phyloP scores from a whole-genome alignment of 2,113 vertebrate species.

The Ancistrus triradiatus region DNA sequence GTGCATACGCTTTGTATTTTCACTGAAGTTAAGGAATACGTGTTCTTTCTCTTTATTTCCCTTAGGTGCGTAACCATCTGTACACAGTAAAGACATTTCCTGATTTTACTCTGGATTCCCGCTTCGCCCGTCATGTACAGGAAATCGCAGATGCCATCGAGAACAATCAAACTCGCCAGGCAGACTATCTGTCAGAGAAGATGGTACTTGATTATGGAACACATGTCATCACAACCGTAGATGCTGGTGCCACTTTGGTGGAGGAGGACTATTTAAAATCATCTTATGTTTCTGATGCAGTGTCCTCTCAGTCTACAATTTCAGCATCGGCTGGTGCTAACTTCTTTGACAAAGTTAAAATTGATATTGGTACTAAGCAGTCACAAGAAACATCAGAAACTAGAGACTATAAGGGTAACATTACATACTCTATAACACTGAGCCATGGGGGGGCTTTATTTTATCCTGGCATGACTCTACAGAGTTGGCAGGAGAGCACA shows the following conservation, averaged over 20 bases:
- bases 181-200: conserved; percentile 75
- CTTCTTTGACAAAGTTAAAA: conserved; percentile 70
- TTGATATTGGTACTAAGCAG: conserved; percentile 47
- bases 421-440: conserved; percentile 73
- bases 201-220: conserved; percentile 84
- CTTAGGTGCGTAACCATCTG: conserved; percentile 78
- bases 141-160: conserved; percentile 77
- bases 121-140: conserved; percentile 70
- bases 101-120: conserved; percentile 66
- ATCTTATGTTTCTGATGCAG: conserved; percentile 66
- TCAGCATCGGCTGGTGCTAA: conserved; percentile 44
- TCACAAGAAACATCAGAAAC: conserved; percentile 40
- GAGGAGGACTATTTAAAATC: conserved; percentile 80
- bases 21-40: neutral
- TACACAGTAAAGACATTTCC: conserved; percentile 77
- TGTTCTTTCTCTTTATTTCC: neutral
- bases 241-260: conserved; percentile 73
- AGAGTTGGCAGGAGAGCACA: conserved; percentile 81
- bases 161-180: conserved; percentile 81
- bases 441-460: conserved; percentile 77
- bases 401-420: conserved; percentile 73
- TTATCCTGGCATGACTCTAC: conserved; percentile 86
- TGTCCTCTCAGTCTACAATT: conserved; percentile 46
- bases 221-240: conserved; percentile 73
- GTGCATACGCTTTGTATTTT: neutral